phyloP scores from a whole-genome alignment of 2,888 invertebrate species.

The Silvanus unidentatus region DNA sequence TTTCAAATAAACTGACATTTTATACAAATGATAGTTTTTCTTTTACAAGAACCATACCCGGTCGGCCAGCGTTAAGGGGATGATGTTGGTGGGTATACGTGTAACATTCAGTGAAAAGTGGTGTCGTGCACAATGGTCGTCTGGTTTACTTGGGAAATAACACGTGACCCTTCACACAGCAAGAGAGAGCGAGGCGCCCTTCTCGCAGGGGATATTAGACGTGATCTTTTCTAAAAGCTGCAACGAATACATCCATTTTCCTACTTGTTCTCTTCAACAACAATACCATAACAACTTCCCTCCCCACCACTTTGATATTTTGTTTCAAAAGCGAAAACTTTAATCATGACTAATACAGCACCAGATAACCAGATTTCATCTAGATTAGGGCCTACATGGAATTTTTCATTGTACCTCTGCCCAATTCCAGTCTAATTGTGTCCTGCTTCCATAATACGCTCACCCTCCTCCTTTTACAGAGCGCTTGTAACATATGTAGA shows the following conservation, averaged over 20 bases:
- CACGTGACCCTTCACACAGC: slow-evolving; percentile 1
- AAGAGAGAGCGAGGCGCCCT: background rate
- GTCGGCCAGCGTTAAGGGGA: background rate
- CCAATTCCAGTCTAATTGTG: too few relatives aligned
- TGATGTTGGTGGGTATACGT: too few relatives aligned
- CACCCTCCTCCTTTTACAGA: slow-evolving; percentile 13
- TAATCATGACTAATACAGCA: too few relatives aligned
- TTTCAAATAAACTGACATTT: slow-evolving; percentile 6
- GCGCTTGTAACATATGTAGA: slow-evolving; percentile 6
- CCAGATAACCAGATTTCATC: too few relatives aligned
- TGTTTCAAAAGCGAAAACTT: too few relatives aligned
- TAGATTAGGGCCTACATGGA: too few relatives aligned
- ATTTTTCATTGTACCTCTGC: too few relatives aligned
- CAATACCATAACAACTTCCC: too few relatives aligned
- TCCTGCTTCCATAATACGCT: too few relatives aligned
- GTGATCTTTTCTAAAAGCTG: slow-evolving; percentile 23
- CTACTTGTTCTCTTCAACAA: too few relatives aligned
- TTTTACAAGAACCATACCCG: background rate
- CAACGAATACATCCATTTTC: slow-evolving; percentile 26
- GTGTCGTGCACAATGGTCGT: slow-evolving; percentile 3
- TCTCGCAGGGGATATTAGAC: slow-evolving; percentile 23
- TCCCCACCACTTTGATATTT: too few relatives aligned
- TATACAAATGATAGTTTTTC: slow-evolving; percentile 7
- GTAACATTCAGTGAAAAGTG: background rate
- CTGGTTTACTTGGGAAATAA: background rate